phyloP scores from a whole-genome alignment of 2,888 invertebrate genomes.

The Trachelus iudaicus region DNA sequence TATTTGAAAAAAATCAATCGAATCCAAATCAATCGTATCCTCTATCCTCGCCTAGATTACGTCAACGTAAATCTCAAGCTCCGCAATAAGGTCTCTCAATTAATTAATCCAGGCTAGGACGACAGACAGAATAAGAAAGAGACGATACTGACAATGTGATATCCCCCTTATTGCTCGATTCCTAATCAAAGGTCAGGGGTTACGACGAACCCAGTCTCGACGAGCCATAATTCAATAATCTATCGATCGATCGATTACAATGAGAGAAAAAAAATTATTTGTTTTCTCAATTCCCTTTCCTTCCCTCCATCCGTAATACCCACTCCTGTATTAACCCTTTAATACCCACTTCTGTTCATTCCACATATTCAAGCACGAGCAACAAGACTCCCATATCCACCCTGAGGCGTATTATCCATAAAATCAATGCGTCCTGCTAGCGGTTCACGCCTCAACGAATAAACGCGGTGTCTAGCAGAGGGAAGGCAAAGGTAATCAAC shows the following conservation, averaged over 20 bases:
- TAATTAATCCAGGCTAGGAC: background rate
- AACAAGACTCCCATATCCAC: background rate
- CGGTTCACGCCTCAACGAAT: background rate
- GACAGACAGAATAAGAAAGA: background rate
- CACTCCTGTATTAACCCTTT: background rate
- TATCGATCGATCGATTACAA: background rate
- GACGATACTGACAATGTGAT: background rate
- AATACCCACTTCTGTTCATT: background rate
- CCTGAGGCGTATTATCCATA: background rate
- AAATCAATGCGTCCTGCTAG: conserved; percentile 5
- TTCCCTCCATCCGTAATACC: background rate
- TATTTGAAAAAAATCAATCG: background rate
- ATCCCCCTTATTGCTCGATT: background rate
- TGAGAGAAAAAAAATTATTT: background rate
- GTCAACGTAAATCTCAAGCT: background rate
- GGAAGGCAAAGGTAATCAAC: conserved; percentile 2
- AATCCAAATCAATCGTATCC: too few relatives aligned
- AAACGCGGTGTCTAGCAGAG: background rate
- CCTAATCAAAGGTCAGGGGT: background rate
- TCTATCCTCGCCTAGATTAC: background rate
- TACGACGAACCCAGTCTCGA: background rate
- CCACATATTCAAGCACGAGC: background rate
- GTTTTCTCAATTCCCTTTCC: background rate
- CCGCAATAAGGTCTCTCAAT: background rate
- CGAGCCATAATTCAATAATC: background rate